Evolutionary conservation across 2,888 invertebrate species (phyloP).

Genomic region (Eumerus sabulonum): DNA sequence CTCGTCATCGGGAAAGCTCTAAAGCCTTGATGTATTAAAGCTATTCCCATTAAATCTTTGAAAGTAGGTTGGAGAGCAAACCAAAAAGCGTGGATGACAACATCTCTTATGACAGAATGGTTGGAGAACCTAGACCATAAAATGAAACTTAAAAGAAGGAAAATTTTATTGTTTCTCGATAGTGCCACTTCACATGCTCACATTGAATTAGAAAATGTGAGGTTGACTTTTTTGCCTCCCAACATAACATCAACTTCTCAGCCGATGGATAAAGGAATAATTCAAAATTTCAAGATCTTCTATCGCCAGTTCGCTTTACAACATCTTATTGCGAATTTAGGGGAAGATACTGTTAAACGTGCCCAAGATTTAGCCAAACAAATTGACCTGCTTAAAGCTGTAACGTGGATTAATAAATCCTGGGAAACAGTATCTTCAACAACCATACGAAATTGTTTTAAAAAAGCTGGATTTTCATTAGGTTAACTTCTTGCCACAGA

Average conservation of each 20-base stretch:
- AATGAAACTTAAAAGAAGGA: background rate
- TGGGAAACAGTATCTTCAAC: background rate
- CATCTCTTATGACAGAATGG: conserved; percentile 14
- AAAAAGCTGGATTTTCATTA: conserved; percentile 2
- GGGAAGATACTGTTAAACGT: background rate
- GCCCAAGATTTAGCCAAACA: conserved; percentile 1
- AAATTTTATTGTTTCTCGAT: conserved; percentile 6
- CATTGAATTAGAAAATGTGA: conserved; percentile 2
- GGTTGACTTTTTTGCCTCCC: background rate
- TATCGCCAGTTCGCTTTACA: conserved; percentile 9
- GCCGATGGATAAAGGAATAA: conserved; percentile 10
- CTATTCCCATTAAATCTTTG: too few species aligned
- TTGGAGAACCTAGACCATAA: conserved; percentile 8
- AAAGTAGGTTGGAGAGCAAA: conserved; percentile 5
- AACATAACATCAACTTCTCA: conserved; percentile 7
- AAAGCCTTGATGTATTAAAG: too few species aligned
- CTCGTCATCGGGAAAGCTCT: too few species aligned
- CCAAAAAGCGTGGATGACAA: conserved; percentile 16
- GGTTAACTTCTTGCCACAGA: too few species aligned
- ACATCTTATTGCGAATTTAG: conserved; percentile 7
- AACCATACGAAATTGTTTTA: background rate
- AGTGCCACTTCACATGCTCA: conserved; percentile 14
- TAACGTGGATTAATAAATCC: background rate
- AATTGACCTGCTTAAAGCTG: background rate
- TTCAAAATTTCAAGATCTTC: conserved; percentile 3